phyloP scores from a whole-genome alignment of 2,888 invertebrate genomes.

The Lasioglossum villosulum region DNA sequence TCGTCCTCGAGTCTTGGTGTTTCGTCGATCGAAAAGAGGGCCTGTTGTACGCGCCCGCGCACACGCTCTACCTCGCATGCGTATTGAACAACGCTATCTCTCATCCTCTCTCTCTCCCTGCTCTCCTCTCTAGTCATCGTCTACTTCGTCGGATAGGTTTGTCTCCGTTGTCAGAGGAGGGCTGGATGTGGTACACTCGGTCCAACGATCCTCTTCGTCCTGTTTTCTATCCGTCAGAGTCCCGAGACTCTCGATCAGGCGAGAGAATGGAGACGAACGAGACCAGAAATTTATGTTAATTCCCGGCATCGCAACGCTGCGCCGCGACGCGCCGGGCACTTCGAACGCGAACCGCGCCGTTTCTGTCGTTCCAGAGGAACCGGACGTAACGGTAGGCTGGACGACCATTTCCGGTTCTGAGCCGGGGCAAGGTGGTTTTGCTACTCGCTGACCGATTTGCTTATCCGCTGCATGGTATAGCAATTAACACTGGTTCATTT shows the following conservation, averaged over 20 bases:
- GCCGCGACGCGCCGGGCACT: slow-evolving; percentile 16
- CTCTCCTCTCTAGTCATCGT: background rate
- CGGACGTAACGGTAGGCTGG: background rate
- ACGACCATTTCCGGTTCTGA: background rate
- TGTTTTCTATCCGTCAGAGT: background rate
- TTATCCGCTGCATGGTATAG: background rate
- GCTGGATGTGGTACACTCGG: background rate
- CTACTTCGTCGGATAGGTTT: background rate
- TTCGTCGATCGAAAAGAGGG: slow-evolving; percentile 83
- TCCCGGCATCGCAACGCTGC: slow-evolving; percentile 35
- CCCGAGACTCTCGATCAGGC: slow-evolving; percentile 12
- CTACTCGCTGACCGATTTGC: background rate
- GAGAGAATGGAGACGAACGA: slow-evolving; percentile 39
- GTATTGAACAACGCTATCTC: slow-evolving; percentile 77
- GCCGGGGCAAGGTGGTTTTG: background rate
- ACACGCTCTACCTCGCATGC: slow-evolving; percentile 81
- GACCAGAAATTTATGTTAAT: slow-evolving; percentile 56
- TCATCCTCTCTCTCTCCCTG: background rate
- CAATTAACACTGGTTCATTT: background rate
- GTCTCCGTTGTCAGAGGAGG: background rate
- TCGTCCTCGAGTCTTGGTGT: slow-evolving; percentile 32
- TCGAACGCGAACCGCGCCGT: slow-evolving; percentile 25
- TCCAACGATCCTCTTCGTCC: slow-evolving; percentile 4
- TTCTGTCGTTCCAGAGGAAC: slow-evolving; percentile 38
- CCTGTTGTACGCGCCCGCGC: slow-evolving; percentile 77